Base-by-base conservation (phyloP, 2,797 vertebrate species). In the Leptatherina wallacei region DNA sequence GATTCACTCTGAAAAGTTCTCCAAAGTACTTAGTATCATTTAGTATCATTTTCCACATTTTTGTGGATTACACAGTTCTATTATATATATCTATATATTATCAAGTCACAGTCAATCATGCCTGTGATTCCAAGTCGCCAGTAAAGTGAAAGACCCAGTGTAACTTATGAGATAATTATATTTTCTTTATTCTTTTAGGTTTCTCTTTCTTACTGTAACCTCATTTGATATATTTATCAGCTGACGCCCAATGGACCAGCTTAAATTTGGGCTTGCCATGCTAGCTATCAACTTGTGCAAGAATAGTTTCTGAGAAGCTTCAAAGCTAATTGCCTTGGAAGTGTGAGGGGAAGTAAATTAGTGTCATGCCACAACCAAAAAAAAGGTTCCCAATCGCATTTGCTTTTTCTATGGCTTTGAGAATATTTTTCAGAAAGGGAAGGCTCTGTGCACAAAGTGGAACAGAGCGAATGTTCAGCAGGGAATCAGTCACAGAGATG, bases 291-390 rank as follows among this genome's bases (percentile, higher is more conserved):
- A 92, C 88, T 91, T 81, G 86, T 89, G 91, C 91, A 91, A 93
- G 90, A 93, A 93, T 90, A 91, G 90, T 92, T 93, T 93, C 90
- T 89, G 86, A 93, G 91, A 92, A 92, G 92, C 92, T 95, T 95
- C 94, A 95, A 94, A 94, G 94, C 92, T 94, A 95, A 95, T 95
- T 95, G 94, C 92, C 90, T 95, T 94, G 92, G 93, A 94, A 94
- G 91, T 94, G 92, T 90, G 93, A 90, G 92, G 84, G 83, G 89
- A 93, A 91, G 92, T 89, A 94, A 95, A 94, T 95, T 94, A 95
- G 91, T 94, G 92, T 95, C 93, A 94, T 82, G 84, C 91, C 91
- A 94, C 82, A 89, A 90, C 88, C 90, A 91, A 84, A 56, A 87
- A 90, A 91, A 86, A 87, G 84, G 85, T 91, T 93, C 87, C 88